Evolutionary conservation across 2,797 vertebrate genomes (phyloP).

Genomic region (Propithecus deckenii): DNA sequence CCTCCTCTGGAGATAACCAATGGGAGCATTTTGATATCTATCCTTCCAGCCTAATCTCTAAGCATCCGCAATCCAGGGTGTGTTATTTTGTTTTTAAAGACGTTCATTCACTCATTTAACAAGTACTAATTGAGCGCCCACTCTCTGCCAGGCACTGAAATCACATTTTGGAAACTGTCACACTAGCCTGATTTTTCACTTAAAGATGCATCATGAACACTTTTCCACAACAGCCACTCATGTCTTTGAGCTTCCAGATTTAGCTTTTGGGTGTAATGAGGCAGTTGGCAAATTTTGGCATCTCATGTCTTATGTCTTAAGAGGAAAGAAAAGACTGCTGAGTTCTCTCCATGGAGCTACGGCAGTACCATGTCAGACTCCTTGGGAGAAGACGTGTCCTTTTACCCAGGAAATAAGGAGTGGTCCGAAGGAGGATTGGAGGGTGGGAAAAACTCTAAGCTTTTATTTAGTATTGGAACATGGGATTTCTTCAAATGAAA

Average conservation of each 20-base stretch:
- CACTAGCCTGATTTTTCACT: constrained; percentile 59
- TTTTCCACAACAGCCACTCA: constrained; percentile 52
- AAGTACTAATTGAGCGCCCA: constrained; percentile 38
- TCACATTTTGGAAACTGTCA: constrained; percentile 60
- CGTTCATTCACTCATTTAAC: constrained; percentile 50
- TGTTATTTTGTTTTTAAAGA: constrained; percentile 51
- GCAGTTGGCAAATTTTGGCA: constrained; percentile 66
- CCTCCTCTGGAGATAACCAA: neutral
- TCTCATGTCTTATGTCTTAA: constrained; percentile 53
- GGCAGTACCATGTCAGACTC: neutral
- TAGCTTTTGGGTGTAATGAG: constrained; percentile 71
- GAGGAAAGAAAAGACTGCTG: constrained; percentile 25
- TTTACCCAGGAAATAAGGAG: neutral
- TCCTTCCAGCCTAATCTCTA: neutral
- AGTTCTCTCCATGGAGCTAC: neutral
- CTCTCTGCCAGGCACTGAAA: constrained; percentile 45
- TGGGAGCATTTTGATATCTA: neutral
- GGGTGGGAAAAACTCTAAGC: neutral
- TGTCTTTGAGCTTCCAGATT: constrained; percentile 66
- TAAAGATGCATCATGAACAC: constrained; percentile 51
- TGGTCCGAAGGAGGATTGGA: neutral
- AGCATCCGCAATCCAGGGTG: neutral
- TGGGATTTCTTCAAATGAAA: constrained; percentile 16
- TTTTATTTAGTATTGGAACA: neutral
- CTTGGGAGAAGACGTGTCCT: neutral